Base-by-base conservation (phyloP, 2,113 vertebrate species). In the Ciconia maguari region DNA sequence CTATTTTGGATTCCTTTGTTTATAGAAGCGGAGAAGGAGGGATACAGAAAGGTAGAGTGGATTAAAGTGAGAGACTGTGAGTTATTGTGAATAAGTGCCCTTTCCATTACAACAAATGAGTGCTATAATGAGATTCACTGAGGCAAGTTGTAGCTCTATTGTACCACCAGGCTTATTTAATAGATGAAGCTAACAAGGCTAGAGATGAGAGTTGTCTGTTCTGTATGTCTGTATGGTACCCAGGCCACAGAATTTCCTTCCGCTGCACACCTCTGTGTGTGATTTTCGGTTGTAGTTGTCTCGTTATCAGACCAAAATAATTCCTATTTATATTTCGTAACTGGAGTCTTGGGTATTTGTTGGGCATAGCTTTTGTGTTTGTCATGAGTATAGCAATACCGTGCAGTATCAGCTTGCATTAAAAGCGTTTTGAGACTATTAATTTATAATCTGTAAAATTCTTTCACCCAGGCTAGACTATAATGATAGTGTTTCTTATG, bases 101-200 rank as follows among this genome's bases (percentile, higher is more conserved):
- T 89, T 96, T 94, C 78, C 84, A 58, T 80, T 91, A 85, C 87
- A 57, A 72, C 65, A 94, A 91, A 91, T 80, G 89, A 87, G 62
- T 66, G 38, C 78, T 83, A 24, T 91, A 88, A 87, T 91, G 89
- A 86, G 93, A 95, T 85, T 96, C 81, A 74, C 34, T 72, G 81
- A 68, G 69, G 61, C 57, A 87, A 92, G 77, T 94, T 89, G 91
- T 72, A 95, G 58, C 58, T 91, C 66, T 90, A 8, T 95, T 96
- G 87, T 94, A 91, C 74, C 36, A 91, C 83, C 54, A 90, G 89
- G 34, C 62, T 91, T 93, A 80, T 54, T 72, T 94, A 92, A 87
- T 65, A 89, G 91, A 62, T 60, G 78, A 85, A 91, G 70, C 66
- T 94, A 95, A 94, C 70, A 85, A 76, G 94, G 72, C 61, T 52